Conservation (phyloP, 2,113 vertebrate genomes). For the Vanacampus margaritifer region DNA sequence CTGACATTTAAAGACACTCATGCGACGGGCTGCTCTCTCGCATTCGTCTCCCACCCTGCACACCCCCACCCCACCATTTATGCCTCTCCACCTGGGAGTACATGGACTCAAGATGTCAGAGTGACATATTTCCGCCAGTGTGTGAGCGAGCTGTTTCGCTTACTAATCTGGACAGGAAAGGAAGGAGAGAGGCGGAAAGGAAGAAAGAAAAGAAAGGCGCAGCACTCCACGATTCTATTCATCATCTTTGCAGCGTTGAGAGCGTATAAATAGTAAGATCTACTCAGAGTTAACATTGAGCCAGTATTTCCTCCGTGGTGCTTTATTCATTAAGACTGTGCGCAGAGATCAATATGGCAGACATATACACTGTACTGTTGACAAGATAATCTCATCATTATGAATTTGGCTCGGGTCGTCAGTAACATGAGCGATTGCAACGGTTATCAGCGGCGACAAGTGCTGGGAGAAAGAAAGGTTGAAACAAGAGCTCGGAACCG, state of each 20-base stretch:
- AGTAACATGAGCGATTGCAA: constrained; percentile 67
- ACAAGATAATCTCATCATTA: constrained; percentile 77
- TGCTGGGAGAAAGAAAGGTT: constrained; percentile 36
- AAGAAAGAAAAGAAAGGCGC: not conserved
- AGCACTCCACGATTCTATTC: constrained; percentile 41
- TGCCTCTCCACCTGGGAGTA: constrained; percentile 58
- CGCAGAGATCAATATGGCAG: constrained; percentile 63
- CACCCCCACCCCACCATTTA: constrained; percentile 35
- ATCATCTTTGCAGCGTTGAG: constrained; percentile 52
- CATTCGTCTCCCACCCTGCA: constrained; percentile 11
- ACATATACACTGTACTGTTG: constrained; percentile 66
- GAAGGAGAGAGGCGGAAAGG: constrained; percentile 5
- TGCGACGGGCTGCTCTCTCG: constrained; percentile 2
- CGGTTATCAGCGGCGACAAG: constrained; percentile 67
- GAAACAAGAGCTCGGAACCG: not conserved
- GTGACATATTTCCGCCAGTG: constrained; percentile 45
- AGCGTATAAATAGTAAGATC: constrained; percentile 52
- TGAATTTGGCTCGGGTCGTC: constrained; percentile 69
- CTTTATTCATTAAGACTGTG: constrained; percentile 70
- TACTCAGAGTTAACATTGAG: constrained; percentile 57
- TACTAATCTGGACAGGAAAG: constrained; percentile 31
- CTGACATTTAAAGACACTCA: constrained; percentile 39
- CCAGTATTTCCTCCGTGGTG: constrained; percentile 47
- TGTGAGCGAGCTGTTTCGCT: constrained; percentile 19
- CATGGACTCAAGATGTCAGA: constrained; percentile 53